Percentiles rank a stretch among this genome's conserved stretches.
Evolutionary conservation across 1,140 invertebrate genomes (phyloP).

Genomic region (honey bee (Apis mellifera)): DNA sequence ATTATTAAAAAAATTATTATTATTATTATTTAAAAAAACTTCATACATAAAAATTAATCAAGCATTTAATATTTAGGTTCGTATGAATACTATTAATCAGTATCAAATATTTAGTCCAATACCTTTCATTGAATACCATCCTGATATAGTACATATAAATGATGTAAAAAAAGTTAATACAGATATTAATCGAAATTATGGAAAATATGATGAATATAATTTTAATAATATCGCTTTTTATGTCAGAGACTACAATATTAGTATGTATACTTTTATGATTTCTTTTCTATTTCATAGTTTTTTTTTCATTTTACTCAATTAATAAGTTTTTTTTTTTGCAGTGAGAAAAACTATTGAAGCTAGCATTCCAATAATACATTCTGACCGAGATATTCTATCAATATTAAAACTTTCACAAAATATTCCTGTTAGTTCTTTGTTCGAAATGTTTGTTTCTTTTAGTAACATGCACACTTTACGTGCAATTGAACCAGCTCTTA

Average conservation of each 20-base stretch:
- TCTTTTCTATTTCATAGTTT: neutral
- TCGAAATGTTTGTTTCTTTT: constrained; percentile 85
- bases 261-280: constrained; percentile 77
- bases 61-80: constrained; percentile 81
- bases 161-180: constrained; percentile 83
- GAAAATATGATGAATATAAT: constrained; percentile 89
- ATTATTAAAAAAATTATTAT: neutral
- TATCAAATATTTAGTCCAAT: constrained; percentile 92
- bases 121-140: constrained; percentile 90
- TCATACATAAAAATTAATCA: constrained; percentile 13
- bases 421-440: constrained; percentile 80
- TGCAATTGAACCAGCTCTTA: constrained; percentile 87
- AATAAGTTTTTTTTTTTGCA: constrained; percentile 69
- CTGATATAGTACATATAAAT: constrained; percentile 83
- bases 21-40: neutral
- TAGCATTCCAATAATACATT: constrained; percentile 83
- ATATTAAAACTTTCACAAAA: constrained; percentile 74
- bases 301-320: neutral
- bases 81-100: constrained; percentile 92
- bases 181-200: constrained; percentile 89
- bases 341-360: constrained; percentile 84
- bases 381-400: constrained; percentile 84
- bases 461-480: constrained; percentile 86
- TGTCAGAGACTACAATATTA: constrained; percentile 88
- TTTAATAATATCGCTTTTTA: constrained; percentile 91